Conservation (phyloP, 2,113 vertebrate genomes). For the Aegypius monachus region DNA sequence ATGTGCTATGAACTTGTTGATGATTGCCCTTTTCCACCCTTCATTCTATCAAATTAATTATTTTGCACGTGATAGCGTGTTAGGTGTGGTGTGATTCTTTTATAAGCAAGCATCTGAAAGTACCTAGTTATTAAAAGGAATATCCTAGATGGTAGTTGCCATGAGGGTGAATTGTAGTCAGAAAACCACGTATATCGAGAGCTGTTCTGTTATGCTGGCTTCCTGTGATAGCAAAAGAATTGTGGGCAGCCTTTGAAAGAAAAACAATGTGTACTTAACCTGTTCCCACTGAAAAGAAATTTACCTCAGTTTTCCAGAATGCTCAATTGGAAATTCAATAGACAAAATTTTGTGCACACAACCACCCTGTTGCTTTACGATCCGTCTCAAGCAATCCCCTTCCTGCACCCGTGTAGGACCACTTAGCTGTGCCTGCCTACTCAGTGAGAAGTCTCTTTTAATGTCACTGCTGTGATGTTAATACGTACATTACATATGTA, state of each 20-base stretch:
- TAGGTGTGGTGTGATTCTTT: background rate
- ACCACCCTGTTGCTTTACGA: background rate
- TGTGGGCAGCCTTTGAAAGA: background rate
- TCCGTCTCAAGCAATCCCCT: rapidly evolving
- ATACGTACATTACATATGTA: background rate
- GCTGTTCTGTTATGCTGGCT: background rate
- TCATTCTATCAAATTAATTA: background rate
- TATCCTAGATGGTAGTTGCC: background rate
- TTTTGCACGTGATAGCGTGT: background rate
- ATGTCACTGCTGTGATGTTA: background rate
- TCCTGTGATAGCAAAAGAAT: background rate
- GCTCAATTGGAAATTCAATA: background rate
- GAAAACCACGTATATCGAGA: rapidly evolving
- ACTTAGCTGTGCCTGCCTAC: background rate
- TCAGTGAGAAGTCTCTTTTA: background rate
- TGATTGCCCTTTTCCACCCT: background rate
- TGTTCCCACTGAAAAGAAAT: background rate
- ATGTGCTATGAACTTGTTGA: background rate
- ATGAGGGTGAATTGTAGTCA: background rate
- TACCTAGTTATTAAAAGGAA: background rate
- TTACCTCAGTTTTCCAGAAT: background rate
- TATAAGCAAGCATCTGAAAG: background rate
- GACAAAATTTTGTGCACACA: background rate
- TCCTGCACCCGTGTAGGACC: background rate
- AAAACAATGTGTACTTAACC: background rate